Conservation (phyloP, 2,888 invertebrate genomes). For the Ennomos quercinarius region DNA sequence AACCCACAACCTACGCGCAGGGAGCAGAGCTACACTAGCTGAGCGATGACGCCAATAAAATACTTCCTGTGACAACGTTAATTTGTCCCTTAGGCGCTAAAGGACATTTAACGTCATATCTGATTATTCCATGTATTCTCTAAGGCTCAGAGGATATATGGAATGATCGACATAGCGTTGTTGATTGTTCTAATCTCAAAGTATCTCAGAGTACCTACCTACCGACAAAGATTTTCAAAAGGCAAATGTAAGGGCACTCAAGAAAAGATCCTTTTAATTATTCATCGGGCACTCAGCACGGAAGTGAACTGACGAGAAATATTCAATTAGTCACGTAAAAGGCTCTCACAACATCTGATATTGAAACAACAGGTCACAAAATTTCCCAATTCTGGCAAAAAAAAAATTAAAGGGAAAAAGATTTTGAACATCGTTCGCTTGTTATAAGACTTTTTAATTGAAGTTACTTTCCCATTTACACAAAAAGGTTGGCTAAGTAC, state of each 20-base stretch:
- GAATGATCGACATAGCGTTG: no score
- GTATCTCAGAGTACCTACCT: slow-evolving; percentile 1
- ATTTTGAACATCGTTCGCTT: slow-evolving; percentile 27
- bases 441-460: slow-evolving; percentile 45
- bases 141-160: no score
- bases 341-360: slow-evolving; percentile 43
- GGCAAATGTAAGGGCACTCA: slow-evolving; percentile 24
- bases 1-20: no score
- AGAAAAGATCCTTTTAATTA: slow-evolving; percentile 56
- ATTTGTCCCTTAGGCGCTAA: no score
- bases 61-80: no score
- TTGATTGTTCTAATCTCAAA: background rate
- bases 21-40: no score
- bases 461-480: slow-evolving; percentile 41
- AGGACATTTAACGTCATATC: no score
- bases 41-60: no score
- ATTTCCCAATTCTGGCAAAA: slow-evolving; percentile 2
- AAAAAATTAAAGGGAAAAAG: slow-evolving; percentile 14
- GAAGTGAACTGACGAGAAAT: slow-evolving; percentile 49
- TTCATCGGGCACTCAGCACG: slow-evolving; percentile 53
- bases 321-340: slow-evolving; percentile 60
- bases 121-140: no score
- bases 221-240: slow-evolving; percentile 17
- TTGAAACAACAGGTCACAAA: slow-evolving; percentile 48
- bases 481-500: slow-evolving; percentile 36